Evolutionary conservation across 1,140 invertebrate genomes (phyloP), one percentile per base, ranked within the genome.

Genomic region (Batillaria attramentaria): DNA sequence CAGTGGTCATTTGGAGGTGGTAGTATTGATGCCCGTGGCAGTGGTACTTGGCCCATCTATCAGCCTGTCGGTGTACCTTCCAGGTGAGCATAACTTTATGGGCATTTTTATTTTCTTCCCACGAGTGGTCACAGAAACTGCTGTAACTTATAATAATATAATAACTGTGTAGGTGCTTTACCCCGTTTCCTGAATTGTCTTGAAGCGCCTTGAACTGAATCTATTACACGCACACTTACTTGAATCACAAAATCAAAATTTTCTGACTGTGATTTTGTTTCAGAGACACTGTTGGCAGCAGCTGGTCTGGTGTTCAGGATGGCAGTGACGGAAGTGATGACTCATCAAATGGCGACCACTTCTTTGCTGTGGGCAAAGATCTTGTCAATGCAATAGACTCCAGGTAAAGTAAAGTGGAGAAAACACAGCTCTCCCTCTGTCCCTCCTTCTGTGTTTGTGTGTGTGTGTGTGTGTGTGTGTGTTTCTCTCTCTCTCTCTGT

Each of bases 241-340:
- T 8, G 57, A 62, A 62, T 28, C n/a, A 16, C 10, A 24, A 69
- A 69, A 69, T 39, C 24, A n/a, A 37, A n/a, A 2, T 37, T 10
- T 16, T 39, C 31, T 69, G 31, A 69, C 24, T 31, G 39, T 18
- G 35, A 8, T 39, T 39, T 41, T 5, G 13, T 6, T 42, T 83
- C 43, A 86, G 85, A 18, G 84, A 84, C 33, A 82, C 80, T 3
- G 76, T 84, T 3, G 84, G 82, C 77, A 85, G 87, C 72, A 88
- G 85, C 78, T 89, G 88, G 87, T 85, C 86, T 72, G 88, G 85
- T n/a, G 75, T 83, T 37, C 87, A 87, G 28, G 88, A 89, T 72
- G 87, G 86, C 1, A 87, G 87, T 82, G 88, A 89, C 37, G 79
- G 86, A 60, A 88, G 87, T 84, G 88, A 89, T 79, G 87, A 88